Evolutionary conservation across 1,140 invertebrate species (phyloP).

Genomic region (Acromyrmex echinatior): DNA sequence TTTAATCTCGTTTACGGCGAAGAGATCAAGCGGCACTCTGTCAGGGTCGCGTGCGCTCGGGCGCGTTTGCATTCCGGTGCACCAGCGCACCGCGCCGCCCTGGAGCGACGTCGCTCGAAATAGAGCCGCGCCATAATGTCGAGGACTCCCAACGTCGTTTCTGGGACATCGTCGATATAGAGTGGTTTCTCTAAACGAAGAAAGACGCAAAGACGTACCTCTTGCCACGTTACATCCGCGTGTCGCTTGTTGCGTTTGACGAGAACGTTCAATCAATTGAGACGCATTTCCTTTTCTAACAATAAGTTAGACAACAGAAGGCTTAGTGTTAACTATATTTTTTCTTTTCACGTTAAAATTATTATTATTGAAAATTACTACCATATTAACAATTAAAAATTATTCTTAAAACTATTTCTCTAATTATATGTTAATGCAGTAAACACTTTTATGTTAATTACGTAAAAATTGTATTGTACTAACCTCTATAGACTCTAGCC

Average conservation of each 20-base stretch:
- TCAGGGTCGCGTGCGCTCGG: constrained; percentile 72
- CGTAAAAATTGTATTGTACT: too few species aligned
- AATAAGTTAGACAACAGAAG: neutral
- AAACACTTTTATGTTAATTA: too few species aligned
- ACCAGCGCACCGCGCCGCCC: constrained; percentile 5
- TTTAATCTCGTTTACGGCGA: constrained; percentile 76
- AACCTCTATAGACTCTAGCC: too few species aligned
- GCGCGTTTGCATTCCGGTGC: constrained; percentile 69
- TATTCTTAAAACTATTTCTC: too few species aligned
- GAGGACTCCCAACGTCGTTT: constrained; percentile 72
- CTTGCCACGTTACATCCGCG: constrained; percentile 27
- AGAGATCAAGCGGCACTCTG: constrained; percentile 76
- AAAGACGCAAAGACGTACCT: neutral
- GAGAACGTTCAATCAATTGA: neutral
- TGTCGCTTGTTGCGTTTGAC: neutral
- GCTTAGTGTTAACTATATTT: neutral
- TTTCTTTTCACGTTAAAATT: too few species aligned
- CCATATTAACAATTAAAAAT: too few species aligned
- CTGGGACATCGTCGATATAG: constrained; percentile 71
- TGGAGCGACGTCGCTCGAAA: constrained; percentile 65
- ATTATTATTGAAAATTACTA: too few species aligned
- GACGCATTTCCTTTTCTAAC: neutral
- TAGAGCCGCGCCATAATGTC: constrained; percentile 70
- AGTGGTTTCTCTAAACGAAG: constrained; percentile 49
- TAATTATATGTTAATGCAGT: too few species aligned